Conservation (phyloP, 2,113 vertebrate species). For the Xiphophorus maculatus region DNA sequence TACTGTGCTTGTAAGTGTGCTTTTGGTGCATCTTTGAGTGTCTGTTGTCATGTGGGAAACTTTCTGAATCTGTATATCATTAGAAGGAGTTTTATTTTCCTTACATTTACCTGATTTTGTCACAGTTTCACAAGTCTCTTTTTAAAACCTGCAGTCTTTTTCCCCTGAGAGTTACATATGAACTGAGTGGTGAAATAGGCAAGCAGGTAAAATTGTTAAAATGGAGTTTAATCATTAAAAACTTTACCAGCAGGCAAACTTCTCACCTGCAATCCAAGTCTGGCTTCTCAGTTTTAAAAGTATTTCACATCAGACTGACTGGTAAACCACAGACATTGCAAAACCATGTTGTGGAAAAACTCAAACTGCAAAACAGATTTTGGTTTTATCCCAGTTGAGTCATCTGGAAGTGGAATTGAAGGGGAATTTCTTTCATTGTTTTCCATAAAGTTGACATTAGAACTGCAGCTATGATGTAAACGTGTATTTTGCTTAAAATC, state of each 20-base stretch:
- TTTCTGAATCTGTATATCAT: constrained; percentile 56
- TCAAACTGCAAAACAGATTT: constrained; percentile 28
- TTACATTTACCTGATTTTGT: constrained; percentile 61
- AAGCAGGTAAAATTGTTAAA: constrained; percentile 22
- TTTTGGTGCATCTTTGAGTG: background rate
- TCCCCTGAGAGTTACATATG: constrained; percentile 36
- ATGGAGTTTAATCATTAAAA: background rate
- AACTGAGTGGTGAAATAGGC: constrained; percentile 45
- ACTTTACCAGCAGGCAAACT: constrained; percentile 17
- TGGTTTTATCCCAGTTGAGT: constrained; percentile 15
- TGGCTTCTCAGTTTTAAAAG: background rate
- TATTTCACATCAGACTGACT: constrained; percentile 21
- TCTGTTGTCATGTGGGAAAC: background rate
- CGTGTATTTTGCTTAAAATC: background rate
- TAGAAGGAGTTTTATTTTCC: constrained; percentile 69
- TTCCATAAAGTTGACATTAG: background rate
- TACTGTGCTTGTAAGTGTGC: too few species aligned
- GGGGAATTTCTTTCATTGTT: background rate
- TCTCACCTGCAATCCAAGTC: constrained; percentile 14
- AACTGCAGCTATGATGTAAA: background rate
- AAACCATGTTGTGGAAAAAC: constrained; percentile 21
- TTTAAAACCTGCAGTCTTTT: constrained; percentile 44
- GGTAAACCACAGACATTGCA: constrained; percentile 40
- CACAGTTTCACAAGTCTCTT: constrained; percentile 53
- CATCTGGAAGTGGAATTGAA: constrained; percentile 4